Evolutionary conservation across 1,140 invertebrate species (phyloP).

Genomic region (Oryzaephilus surinamensis): DNA sequence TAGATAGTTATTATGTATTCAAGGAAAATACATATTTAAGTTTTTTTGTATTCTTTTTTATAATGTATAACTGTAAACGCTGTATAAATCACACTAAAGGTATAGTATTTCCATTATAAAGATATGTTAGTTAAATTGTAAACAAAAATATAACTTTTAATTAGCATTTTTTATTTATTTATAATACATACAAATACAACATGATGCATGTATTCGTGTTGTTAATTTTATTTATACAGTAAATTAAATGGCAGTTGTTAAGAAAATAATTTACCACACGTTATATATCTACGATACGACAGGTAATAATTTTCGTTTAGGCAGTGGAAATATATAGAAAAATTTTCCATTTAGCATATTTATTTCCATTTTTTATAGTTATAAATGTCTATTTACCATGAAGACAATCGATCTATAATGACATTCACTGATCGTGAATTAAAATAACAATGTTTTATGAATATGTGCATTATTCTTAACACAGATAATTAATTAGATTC

Average conservation of each 20-base stretch:
- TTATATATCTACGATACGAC: slow-evolving; percentile 4
- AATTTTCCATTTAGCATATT: slow-evolving; percentile 7
- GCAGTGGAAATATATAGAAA: too few relatives aligned
- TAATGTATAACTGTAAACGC: too few relatives aligned
- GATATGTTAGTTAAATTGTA: too few relatives aligned
- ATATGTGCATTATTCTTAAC: background rate
- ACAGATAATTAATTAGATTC: slow-evolving; percentile 1
- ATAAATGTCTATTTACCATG: background rate
- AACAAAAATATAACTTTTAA: too few relatives aligned
- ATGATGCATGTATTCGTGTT: too few relatives aligned
- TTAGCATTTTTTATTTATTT: slow-evolving; percentile 5
- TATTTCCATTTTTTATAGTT: slow-evolving; percentile 2
- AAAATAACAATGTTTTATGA: background rate
- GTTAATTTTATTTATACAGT: slow-evolving; percentile 2
- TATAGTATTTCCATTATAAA: too few relatives aligned
- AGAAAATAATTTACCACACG: background rate
- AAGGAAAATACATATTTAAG: background rate
- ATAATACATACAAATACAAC: slow-evolving; percentile 10
- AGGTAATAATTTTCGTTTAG: slow-evolving; percentile 2
- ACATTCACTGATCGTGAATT: background rate
- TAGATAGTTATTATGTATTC: background rate
- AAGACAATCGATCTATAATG: slow-evolving; percentile 3
- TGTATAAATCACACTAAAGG: too few relatives aligned
- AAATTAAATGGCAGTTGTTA: slow-evolving; percentile 1
- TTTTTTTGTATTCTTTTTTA: too few relatives aligned